These are phyloP conservation scores for Taenaris catops DNA, from an alignment of 2,888 invertebrate genomes.

Conservation along the genomic window DNA sequence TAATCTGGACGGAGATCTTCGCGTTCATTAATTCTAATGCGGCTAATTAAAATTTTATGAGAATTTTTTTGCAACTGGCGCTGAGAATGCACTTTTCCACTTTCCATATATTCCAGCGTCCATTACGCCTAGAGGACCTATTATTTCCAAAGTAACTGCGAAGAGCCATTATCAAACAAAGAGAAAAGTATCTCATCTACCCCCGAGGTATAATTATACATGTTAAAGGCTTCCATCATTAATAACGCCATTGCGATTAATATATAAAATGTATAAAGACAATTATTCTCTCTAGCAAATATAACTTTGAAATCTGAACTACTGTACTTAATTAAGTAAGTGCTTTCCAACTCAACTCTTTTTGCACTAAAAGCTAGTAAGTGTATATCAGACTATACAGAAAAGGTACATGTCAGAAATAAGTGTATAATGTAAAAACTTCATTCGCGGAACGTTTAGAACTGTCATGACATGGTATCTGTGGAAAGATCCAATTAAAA, in stretches of 20 bases:
- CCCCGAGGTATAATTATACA: constrained; percentile 18
- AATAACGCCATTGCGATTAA: constrained; percentile 7
- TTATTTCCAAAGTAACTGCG: constrained; percentile 19
- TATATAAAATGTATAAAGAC: constrained; percentile 4
- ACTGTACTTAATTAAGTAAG: too few relatives aligned
- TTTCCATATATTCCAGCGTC: constrained; percentile 21
- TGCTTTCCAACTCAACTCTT: too few relatives aligned
- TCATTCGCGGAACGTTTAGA: too few relatives aligned
- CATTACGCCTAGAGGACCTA: constrained; percentile 24
- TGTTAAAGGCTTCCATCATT: constrained; percentile 19
- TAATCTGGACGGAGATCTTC: constrained; percentile 22
- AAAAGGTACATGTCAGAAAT: too few relatives aligned
- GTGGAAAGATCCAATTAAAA: too few relatives aligned
- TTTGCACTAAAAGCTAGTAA: too few relatives aligned
- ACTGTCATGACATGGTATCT: too few relatives aligned
- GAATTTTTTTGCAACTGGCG: constrained; percentile 18
- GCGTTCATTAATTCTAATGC: constrained; percentile 24
- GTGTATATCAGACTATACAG: too few relatives aligned
- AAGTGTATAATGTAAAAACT: too few relatives aligned
- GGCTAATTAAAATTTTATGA: constrained; percentile 27
- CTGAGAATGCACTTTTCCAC: constrained; percentile 22
- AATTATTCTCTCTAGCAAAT: neutral
- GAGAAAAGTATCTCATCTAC: constrained; percentile 16
- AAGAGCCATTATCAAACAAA: constrained; percentile 21
- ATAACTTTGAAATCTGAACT: neutral